These are phyloP conservation scores for Stenopsyche tienmushanensis DNA, from an alignment of 1,140 invertebrate species.

Conservation along the genomic window DNA sequence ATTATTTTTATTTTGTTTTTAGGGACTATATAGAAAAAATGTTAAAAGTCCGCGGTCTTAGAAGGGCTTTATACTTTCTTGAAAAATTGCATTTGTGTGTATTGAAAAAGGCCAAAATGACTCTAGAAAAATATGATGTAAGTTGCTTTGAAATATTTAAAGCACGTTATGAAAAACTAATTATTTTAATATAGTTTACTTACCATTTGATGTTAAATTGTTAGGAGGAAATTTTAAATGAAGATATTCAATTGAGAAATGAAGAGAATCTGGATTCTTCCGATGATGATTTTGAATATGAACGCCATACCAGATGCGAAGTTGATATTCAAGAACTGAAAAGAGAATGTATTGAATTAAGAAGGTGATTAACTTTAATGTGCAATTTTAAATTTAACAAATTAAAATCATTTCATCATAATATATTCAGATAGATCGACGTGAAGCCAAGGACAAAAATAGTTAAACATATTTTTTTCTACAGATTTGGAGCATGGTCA, in stretches of 20 bases:
- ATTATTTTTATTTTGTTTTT: conserved; percentile 30
- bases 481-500: conserved; percentile 75
- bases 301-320: conserved; percentile 35
- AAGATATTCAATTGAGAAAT: conserved; percentile 5
- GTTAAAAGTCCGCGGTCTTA: conserved; percentile 79
- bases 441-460: not conserved
- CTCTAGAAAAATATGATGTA: conserved; percentile 61
- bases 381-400: conserved; percentile 9
- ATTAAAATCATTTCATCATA: not conserved
- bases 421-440: not conserved
- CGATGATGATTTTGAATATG: conserved; percentile 39
- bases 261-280: conserved; percentile 26
- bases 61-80: conserved; percentile 74
- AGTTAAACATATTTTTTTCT: conserved; percentile 3
- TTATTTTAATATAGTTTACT: no score
- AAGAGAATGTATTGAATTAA: conserved; percentile 37
- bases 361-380: no score
- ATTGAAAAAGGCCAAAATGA: conserved; percentile 67
- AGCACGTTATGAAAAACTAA: no score
- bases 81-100: conserved; percentile 68
- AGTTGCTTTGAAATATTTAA: no score
- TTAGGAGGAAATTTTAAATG: conserved; percentile 28
- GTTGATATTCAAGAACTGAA: conserved; percentile 37
- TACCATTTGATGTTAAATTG: no score
- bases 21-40: conserved; percentile 85